Evolutionary conservation across 2,797 vertebrate species (phyloP), one percentile per base, ranked within the genome.

Genomic region (Poeciliopsis infans): DNA sequence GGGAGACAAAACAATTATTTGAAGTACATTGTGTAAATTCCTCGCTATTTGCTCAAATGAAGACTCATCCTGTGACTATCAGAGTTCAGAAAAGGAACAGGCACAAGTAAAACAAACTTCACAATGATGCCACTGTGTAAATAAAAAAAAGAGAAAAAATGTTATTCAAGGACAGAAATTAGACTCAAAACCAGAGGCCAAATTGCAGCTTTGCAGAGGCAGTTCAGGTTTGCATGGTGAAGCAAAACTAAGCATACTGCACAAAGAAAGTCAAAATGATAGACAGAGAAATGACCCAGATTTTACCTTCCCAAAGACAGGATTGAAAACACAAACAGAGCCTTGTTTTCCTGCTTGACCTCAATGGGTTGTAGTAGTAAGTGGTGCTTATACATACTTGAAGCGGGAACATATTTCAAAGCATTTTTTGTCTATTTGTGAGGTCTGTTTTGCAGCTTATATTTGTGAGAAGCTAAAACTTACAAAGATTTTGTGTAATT

Each of bases 291-390:
- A 83, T 76, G 64, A 47, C 41, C 69, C 71, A 61, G 71, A 82
- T 86, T 49, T 73, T 33, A 73, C 75, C 16, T 85, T 81, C 81
- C 61, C 2, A 72, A 81, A 88, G 85, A 87, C 41, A 7, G 68
- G 81, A 83, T 78, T 82, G 66, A 80, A 80, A 70, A 70, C 72
- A 69, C 78, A 64, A 86, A 72, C 57, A 78, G 20, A 55, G 85
- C 78, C 87, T 85, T 88, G 71, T 86, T 78, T 84, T 72, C 75
- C 46, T 49, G 5, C 61, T 82, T 49, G 70, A 25, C 12, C 16
- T 74, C 49, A n/a, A 79, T n/a, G 79, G 31, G 41, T 41, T 47
- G 75, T 61, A 49, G 5, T 72, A 75, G 36, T 33, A 74, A 82
- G 64, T 3, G 3, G 8, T 7, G 31, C 47, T 83, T 53, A 75